Percentiles rank a stretch among this genome's conserved stretches.
Evolutionary conservation across 2,888 invertebrate species (phyloP).

Genomic region (Crematogaster levior): DNA sequence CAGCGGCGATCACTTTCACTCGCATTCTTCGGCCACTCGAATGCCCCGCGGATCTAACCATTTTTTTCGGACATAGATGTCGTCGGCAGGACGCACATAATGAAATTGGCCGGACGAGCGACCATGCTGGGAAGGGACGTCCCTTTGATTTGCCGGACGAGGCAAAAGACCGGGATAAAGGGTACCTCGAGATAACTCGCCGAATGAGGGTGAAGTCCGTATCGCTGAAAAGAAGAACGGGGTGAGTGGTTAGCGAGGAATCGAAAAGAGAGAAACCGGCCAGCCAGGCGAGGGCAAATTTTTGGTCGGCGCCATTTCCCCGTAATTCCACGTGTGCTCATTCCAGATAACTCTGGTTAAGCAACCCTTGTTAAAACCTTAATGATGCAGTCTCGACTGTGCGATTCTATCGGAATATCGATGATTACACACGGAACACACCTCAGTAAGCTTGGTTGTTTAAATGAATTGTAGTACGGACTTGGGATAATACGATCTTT

Average conservation of each 20-base stretch:
- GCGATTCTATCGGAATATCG: constrained; percentile 58
- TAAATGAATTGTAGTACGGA: neutral
- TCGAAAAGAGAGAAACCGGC: constrained; percentile 54
- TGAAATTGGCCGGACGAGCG: constrained; percentile 74
- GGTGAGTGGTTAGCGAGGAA: constrained; percentile 47
- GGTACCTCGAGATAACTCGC: constrained; percentile 71
- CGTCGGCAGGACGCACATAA: constrained; percentile 70
- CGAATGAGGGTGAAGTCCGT: constrained; percentile 68
- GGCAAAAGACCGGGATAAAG: constrained; percentile 68
- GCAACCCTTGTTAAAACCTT: constrained; percentile 66
- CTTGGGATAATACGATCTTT: neutral
- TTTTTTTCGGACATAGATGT: constrained; percentile 56
- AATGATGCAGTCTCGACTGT: constrained; percentile 63
- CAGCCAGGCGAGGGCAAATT: constrained; percentile 48
- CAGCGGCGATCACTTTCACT: constrained; percentile 29
- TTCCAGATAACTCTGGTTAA: constrained; percentile 77
- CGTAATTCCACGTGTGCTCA: constrained; percentile 75
- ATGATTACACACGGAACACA: constrained; percentile 29
- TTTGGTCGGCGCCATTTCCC: constrained; percentile 59
- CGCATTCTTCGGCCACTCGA: constrained; percentile 18
- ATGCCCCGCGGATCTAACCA: constrained; percentile 11
- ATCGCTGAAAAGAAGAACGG: constrained; percentile 31
- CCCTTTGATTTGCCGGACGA: constrained; percentile 71
- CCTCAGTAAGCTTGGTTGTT: constrained; percentile 15
- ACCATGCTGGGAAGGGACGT: constrained; percentile 60